Evolutionary conservation across 2,113 vertebrate species (phyloP), one percentile per base, ranked within the genome.

Genomic region (Corythornis cristatus): DNA sequence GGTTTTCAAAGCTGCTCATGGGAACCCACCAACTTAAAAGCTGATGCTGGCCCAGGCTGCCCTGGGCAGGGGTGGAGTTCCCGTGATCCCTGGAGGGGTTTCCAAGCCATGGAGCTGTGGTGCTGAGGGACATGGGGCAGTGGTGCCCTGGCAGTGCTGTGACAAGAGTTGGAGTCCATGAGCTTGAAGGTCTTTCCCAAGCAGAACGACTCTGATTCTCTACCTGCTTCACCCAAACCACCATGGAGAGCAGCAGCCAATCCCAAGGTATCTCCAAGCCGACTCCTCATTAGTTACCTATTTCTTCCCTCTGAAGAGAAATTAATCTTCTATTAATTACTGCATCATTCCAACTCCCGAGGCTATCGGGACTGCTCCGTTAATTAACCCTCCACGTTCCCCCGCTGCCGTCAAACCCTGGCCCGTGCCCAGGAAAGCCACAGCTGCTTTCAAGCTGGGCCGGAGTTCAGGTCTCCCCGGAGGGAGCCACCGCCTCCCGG

Each of bases 291-390:
- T 20, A 74, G 7, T 35, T 26, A 51, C 35, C 74, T 20, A n/a
- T 10, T 66, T 9, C 54, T 66, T 48, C 54, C 31, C 60, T 83
- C 45, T 33, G 56, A 45, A 76, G 82, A 77, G 2, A 20, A 85
- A 84, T 75, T n/a, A 22, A 88, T 74, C 60, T 57, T 51, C 42
- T 37, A 35, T 84, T 65, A 83, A 95, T 94, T 86, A 88, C 76
- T 18, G 29, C 26, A 26, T 72, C 54, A 50, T 37, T 56, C 54
- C 77, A 33, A 11, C 15, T 95, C 46, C 86, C 42, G 37, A 90
- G 76, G 88, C 86, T 64, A 23, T 4, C 12, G 65, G 65, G 46
- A 9, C 90, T 77, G 79, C 72, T 48, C 51, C 46, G 25, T 12
- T 56, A 67, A 94, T 93, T 72, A 45, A 53, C 13, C n/a, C 68